A percentile compares a stretch with the other conserved stretches of the same genome.
Evolutionary conservation across 2,888 invertebrate species (phyloP).

Genomic region (Bruchidius siliquastri): DNA sequence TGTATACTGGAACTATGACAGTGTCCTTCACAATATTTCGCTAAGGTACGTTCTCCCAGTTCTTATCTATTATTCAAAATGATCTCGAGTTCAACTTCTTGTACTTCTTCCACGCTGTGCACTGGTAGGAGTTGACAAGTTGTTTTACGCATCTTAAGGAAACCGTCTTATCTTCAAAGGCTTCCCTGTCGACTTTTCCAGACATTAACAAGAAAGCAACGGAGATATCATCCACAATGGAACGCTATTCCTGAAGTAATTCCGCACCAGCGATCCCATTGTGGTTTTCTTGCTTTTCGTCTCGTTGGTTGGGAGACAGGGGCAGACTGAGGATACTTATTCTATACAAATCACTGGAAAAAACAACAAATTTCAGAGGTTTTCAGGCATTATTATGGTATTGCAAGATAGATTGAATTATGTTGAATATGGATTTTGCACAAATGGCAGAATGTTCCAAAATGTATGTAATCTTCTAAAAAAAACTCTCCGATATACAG

Average conservation of each 20-base stretch:
- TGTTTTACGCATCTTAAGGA: neutral
- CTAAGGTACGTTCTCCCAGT: too few species aligned
- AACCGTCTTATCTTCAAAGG: neutral
- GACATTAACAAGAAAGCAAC: slow-evolving; percentile 2
- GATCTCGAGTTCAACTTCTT: neutral
- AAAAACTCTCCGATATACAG: too few species aligned
- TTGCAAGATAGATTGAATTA: too few species aligned
- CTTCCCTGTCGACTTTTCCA: neutral
- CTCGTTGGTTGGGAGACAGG: slow-evolving; percentile 5
- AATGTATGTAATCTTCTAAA: too few species aligned
- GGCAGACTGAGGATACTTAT: neutral
- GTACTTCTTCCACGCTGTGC: neutral
- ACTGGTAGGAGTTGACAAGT: neutral
- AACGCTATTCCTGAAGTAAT: slow-evolving; percentile 42
- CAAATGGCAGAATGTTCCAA: too few species aligned
- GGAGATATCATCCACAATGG: slow-evolving; percentile 35
- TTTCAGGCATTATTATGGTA: too few species aligned
- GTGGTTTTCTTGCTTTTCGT: slow-evolving; percentile 31
- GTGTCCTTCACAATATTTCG: too few species aligned
- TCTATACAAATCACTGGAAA: neutral
- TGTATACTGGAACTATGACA: too few species aligned
- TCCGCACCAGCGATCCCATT: slow-evolving; percentile 39
- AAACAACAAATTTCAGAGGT: too few species aligned
- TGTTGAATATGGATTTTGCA: too few species aligned
- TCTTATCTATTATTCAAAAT: too few species aligned